Percentiles rank a stretch among this genome's conserved stretches.
Evolutionary conservation across 2,888 invertebrate species (phyloP).

Genomic region (Dolichomitus sp.): DNA sequence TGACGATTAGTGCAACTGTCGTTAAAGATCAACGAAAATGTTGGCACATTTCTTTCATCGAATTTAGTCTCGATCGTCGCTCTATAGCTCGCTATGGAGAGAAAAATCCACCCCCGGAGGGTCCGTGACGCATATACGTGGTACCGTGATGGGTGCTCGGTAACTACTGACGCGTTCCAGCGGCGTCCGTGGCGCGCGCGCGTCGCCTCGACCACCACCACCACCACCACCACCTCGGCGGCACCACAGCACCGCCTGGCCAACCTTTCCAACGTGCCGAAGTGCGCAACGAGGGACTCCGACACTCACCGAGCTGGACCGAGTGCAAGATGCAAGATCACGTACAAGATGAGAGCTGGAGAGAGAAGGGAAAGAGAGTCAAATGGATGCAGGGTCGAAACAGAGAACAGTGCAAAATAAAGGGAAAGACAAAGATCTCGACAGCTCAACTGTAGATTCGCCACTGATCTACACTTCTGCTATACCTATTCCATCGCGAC

Average conservation of each 20-base stretch:
- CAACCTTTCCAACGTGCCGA: slow-evolving; percentile 22
- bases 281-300: slow-evolving; percentile 37
- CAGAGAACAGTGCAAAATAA: neutral
- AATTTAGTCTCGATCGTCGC: slow-evolving; percentile 21
- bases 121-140: slow-evolving; percentile 44
- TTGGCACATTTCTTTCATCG: slow-evolving; percentile 5
- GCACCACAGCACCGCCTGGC: slow-evolving; percentile 23
- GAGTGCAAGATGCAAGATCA: slow-evolving; percentile 43
- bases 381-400: neutral
- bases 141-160: slow-evolving; percentile 59
- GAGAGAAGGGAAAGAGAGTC: neutral
- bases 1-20: slow-evolving; percentile 12
- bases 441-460: neutral
- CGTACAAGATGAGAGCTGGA: slow-evolving; percentile 28
- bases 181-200: slow-evolving; percentile 52
- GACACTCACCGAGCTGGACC: slow-evolving; percentile 38
- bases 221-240: slow-evolving; percentile 29
- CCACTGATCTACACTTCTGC: neutral
- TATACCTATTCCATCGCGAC: neutral
- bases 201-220: slow-evolving; percentile 32
- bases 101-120: slow-evolving; percentile 34
- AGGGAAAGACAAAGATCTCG: neutral
- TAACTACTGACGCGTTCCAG: slow-evolving; percentile 65
- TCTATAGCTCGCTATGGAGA: neutral
- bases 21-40: neutral